Evolutionary conservation across 2,888 invertebrate genomes (phyloP).

Genomic region (Zygogramma bicolorata): DNA sequence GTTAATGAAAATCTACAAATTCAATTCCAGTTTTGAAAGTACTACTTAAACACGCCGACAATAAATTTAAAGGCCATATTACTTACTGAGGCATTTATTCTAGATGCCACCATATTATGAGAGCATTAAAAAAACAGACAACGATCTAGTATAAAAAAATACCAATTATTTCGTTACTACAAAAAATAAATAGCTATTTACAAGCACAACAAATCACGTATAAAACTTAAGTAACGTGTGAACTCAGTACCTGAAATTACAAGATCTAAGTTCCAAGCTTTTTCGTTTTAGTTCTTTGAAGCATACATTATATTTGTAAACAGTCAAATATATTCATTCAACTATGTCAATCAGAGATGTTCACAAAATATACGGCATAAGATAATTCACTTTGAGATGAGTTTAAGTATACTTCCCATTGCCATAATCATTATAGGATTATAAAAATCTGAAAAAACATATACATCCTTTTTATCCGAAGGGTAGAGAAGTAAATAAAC

Average conservation of each 20-base stretch:
- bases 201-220: slow-evolving; percentile 52
- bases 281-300: slow-evolving; percentile 34
- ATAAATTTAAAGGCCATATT: background rate
- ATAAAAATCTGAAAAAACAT: background rate
- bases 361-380: background rate
- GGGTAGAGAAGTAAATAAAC: background rate
- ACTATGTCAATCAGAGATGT: background rate
- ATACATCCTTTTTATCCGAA: background rate
- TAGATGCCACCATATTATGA: slow-evolving; percentile 21
- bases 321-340: slow-evolving; percentile 32
- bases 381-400: background rate
- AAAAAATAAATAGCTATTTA: slow-evolving; percentile 60
- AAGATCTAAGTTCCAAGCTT: slow-evolving; percentile 32
- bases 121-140: slow-evolving; percentile 49
- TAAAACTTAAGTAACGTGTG: slow-evolving; percentile 46
- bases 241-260: slow-evolving; percentile 33
- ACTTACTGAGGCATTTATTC: background rate
- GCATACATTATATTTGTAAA: slow-evolving; percentile 41
- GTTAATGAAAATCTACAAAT: too few species aligned
- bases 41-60: background rate
- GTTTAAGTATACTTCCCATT: background rate
- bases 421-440: background rate
- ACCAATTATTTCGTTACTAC: slow-evolving; percentile 52
- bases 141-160: slow-evolving; percentile 55
- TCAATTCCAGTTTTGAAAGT: too few species aligned